Evolutionary conservation across 1,140 invertebrate species (phyloP).

Genomic region (Orchesella cincta): DNA sequence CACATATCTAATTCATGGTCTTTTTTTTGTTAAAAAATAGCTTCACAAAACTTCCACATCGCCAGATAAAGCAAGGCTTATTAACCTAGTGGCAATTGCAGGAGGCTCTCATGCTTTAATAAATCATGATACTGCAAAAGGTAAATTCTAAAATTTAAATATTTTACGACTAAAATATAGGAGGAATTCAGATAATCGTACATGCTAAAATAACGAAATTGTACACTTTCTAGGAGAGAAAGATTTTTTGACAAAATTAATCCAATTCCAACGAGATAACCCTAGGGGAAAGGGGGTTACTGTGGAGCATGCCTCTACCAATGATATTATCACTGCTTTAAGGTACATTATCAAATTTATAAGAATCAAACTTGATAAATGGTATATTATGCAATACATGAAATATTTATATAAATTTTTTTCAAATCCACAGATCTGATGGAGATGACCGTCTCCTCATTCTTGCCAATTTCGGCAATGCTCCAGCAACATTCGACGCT

Average conservation of each 20-base stretch:
- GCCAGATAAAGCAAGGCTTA: neutral
- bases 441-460: neutral
- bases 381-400: too few relatives aligned
- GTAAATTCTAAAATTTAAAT: too few relatives aligned
- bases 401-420: too few relatives aligned
- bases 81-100: neutral
- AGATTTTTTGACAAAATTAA: neutral
- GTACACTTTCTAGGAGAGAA: neutral
- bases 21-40: too few relatives aligned
- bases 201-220: neutral
- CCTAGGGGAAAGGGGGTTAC: neutral
- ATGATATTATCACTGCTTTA: neutral
- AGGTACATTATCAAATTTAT: neutral
- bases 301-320: neutral
- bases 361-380: too few relatives aligned
- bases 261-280: neutral
- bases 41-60: neutral
- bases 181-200: neutral
- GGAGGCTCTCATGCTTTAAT: neutral
- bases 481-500: neutral
- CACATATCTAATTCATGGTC: neutral
- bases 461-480: neutral
- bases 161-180: too few relatives aligned
- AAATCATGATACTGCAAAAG: neutral
- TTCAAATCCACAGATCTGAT: neutral